phyloP scores from a whole-genome alignment of 2,888 invertebrate genomes.

The Eristalinus aeneus region DNA sequence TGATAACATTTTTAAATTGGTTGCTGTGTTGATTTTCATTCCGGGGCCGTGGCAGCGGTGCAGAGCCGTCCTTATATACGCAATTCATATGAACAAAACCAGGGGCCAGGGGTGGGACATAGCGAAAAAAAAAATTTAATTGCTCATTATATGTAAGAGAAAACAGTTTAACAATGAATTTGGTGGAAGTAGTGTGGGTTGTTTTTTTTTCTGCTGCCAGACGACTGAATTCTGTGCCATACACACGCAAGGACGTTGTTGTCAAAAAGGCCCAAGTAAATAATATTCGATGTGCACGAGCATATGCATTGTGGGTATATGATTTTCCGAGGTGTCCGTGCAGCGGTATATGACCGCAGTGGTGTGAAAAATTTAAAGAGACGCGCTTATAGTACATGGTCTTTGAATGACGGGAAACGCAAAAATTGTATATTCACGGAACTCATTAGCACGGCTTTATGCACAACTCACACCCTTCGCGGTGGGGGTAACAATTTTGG shows the following conservation, averaged over 20 bases:
- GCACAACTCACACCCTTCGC: neutral
- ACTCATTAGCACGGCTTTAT: neutral
- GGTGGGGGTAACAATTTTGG: neutral
- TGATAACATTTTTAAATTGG: conserved; percentile 28
- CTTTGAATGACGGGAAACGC: neutral
- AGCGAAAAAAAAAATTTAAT: conserved; percentile 20
- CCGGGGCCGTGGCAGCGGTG: neutral
- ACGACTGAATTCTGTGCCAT: neutral
- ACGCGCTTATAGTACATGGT: neutral
- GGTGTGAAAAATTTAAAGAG: neutral
- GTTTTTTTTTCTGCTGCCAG: neutral
- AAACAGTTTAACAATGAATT: conserved; percentile 24
- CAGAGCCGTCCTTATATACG: neutral
- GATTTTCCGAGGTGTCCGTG: neutral
- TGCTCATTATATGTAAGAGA: conserved; percentile 26
- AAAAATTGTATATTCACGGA: neutral
- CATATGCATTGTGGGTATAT: neutral
- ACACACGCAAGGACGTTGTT: conserved; percentile 19
- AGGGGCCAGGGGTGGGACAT: neutral
- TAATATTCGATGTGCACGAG: conserved; percentile 1
- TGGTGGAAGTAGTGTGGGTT: neutral
- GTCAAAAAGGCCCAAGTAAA: conserved; percentile 43
- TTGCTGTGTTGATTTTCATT: conserved; percentile 11
- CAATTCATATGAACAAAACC: neutral
- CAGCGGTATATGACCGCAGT: neutral